Evolutionary conservation across 2,888 invertebrate genomes (phyloP).

Genomic region (Tubulanus polymorphus): DNA sequence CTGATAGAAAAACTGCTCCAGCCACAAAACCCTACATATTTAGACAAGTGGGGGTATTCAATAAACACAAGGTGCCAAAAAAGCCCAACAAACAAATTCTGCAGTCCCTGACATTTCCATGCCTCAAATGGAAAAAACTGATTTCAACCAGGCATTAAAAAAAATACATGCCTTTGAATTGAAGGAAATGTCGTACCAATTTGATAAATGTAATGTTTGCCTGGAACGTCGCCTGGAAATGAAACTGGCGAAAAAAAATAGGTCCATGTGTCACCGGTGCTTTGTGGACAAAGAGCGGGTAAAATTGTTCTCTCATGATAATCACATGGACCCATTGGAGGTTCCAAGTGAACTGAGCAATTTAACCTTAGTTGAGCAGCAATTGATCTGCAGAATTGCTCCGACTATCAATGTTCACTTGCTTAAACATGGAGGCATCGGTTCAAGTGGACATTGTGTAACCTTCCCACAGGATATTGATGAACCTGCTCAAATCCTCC

Average conservation of each 20-base stretch:
- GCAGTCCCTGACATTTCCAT: not conserved
- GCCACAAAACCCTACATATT: not conserved
- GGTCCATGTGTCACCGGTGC: conserved; percentile 10
- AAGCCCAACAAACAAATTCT: not conserved
- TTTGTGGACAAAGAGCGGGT: conserved; percentile 10
- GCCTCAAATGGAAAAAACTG: not conserved
- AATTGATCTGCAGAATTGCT: conserved; percentile 5
- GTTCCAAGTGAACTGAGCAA: not conserved
- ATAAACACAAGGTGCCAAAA: no score
- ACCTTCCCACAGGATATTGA: conserved; percentile 6
- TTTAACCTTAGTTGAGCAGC: conserved; percentile 2
- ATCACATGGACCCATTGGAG: conserved; percentile 9
- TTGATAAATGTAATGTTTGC: conserved; percentile 13
- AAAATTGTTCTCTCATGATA: conserved; percentile 17
- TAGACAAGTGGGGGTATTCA: not conserved
- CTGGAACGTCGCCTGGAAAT: conserved; percentile 14
- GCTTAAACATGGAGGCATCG: conserved; percentile 8
- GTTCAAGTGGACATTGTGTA: conserved; percentile 7
- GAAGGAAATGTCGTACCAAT: conserved; percentile 17
- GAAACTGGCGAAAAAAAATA: conserved; percentile 10
- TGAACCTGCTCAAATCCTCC: conserved; percentile 4
- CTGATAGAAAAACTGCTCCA: not conserved
- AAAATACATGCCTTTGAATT: conserved; percentile 18
- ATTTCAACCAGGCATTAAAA: not conserved
- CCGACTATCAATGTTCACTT: conserved; percentile 6